Evolutionary conservation across 37 sponge, comb jelly and placozoan genomes (phyloP).

Genomic region (Dysidea cf. avara): DNA sequence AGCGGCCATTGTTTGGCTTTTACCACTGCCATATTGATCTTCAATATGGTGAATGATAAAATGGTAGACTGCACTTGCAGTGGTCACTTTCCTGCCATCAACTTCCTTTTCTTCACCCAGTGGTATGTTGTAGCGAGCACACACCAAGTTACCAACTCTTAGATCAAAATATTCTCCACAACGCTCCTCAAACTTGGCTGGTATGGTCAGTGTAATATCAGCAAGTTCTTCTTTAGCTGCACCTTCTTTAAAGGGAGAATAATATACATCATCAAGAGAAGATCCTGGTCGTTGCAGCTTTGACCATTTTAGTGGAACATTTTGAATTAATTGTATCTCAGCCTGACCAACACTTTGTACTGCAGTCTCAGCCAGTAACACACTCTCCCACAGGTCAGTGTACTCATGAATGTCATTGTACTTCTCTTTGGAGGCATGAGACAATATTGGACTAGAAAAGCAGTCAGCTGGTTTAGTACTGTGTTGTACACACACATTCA

Average conservation of each 20-base stretch:
- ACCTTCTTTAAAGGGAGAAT: conserved; percentile 3
- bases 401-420: conserved; percentile 46
- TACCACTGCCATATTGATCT: not conserved
- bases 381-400: conserved; percentile 51
- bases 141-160: conserved; percentile 52
- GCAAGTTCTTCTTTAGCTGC: conserved; percentile 2
- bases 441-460: conserved; percentile 42
- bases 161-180: conserved; percentile 33
- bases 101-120: not conserved
- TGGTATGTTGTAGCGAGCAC: conserved; percentile 53
- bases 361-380: conserved; percentile 70
- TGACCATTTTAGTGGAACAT: conserved; percentile 66
- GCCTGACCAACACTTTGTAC: conserved; percentile 29
- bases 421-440: conserved; percentile 30
- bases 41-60: conserved; percentile 37
- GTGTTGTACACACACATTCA: conserved; percentile 65
- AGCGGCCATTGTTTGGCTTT: no score
- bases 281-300: conserved; percentile 13
- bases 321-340: conserved; percentile 25
- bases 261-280: conserved; percentile 27
- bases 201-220: conserved; percentile 1
- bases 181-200: conserved; percentile 14
- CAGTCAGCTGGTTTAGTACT: conserved; percentile 54
- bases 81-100: not conserved
- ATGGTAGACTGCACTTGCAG: conserved; percentile 56